Evolutionary conservation across 1,140 invertebrate species (phyloP), one percentile per base, ranked within the genome.

Genomic region (Scaptomyza graminum): DNA sequence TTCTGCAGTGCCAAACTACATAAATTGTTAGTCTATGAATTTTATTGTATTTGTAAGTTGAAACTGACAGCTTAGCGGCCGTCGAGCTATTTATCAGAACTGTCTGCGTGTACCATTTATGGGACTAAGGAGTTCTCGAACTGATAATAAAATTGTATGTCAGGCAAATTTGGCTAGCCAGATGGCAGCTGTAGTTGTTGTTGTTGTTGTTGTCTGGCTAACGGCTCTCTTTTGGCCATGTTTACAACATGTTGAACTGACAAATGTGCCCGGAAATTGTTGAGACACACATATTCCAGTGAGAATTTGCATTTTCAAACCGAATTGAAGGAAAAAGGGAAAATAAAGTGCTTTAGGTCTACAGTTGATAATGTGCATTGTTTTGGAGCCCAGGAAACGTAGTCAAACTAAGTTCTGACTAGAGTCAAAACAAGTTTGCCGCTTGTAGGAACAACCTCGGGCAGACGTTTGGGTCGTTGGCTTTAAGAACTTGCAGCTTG

Each of bases 241-340:
- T 82, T 85, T 79, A 87, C 78, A 82, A 72, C 82, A 22, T 22
- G 18, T 64, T 37, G 80, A 70, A 60, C 75, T 88, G 82, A 87
- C 83, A 87, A 87, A 87, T 87, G 83, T 78, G 81, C 78, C 78
- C 81, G 82, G 78, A 85, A 85, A 85, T 65, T 51, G 25, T 55
- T 51, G 56, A 77, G 15, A 34, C 41, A 47, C 43, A 43, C 50
- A 56, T 5, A 49, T 16, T 15, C 16, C 55, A 37, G 46, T 65
- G 52, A 34, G 49, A 83, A 71, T 66, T 74, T 70, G 68, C 74
- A 81, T 71, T 52, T 15, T 31, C 54, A 50, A 51, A 64, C 37
- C 41, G 47, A 65, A 76, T 52, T 73, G 39, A 72, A 76, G 65
- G 63, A 63, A 57, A 61, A 75, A 63, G 65, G 57, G 77, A 56